Evolutionary conservation across 2,113 vertebrate genomes (phyloP).

Genomic region (Canis aureus): DNA sequence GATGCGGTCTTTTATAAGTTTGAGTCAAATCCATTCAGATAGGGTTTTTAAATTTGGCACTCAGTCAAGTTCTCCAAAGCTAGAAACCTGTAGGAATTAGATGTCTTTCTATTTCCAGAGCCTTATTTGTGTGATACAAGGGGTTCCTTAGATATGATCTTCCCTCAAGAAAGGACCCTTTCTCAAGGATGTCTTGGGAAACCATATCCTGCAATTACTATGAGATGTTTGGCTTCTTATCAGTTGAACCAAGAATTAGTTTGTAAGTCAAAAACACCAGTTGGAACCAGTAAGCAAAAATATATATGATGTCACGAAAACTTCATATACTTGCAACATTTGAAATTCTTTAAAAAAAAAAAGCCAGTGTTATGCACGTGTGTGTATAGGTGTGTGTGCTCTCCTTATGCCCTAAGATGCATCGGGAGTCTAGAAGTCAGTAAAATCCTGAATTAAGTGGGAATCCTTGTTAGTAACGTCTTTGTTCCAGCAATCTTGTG

Average conservation of each 20-base stretch:
- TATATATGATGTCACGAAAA: conserved; percentile 46
- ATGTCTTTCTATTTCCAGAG: not conserved
- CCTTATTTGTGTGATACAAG: not conserved
- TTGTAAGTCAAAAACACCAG: conserved; percentile 60
- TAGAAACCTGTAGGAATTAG: not conserved
- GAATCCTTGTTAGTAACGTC: conserved; percentile 78
- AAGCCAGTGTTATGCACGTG: not conserved
- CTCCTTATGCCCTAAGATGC: conserved; percentile 55
- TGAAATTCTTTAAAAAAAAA: conserved; percentile 73
- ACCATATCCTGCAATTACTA: conserved; percentile 51
- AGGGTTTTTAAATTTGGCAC: not conserved
- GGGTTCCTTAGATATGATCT: not conserved
- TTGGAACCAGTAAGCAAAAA: conserved; percentile 68
- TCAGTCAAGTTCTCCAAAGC: not conserved
- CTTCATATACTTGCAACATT: conserved; percentile 72
- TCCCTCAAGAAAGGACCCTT: conserved; percentile 4
- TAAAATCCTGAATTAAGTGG: conserved; percentile 66
- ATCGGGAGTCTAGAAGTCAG: conserved; percentile 56
- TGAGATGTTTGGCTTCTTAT: conserved; percentile 62
- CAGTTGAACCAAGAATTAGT: conserved; percentile 71
- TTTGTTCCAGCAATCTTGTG: conserved; percentile 63
- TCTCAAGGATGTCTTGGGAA: conserved; percentile 51
- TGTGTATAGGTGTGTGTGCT: not conserved
- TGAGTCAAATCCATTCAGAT: not conserved
- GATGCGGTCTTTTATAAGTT: conserved; percentile 26